Conservation (phyloP, 2,797 vertebrate species). For the Melanotaenia pygmaea region DNA sequence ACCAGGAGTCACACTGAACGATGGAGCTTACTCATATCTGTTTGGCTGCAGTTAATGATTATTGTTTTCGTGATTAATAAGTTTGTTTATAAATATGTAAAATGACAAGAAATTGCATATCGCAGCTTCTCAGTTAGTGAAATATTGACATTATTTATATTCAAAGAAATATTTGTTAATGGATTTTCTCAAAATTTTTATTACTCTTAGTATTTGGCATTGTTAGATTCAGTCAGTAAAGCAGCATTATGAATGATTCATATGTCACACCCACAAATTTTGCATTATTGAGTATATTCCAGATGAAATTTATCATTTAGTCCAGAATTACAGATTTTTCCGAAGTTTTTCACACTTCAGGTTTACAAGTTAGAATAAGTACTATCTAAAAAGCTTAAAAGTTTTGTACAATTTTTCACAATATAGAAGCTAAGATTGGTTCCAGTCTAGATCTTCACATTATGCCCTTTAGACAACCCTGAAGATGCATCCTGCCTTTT, state of each 20-base stretch:
- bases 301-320: neutral
- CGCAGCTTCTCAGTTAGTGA: too few relatives aligned
- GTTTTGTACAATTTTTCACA: neutral
- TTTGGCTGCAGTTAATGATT: neutral
- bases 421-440: neutral
- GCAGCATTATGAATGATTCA: neutral
- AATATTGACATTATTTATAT: too few relatives aligned
- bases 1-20: neutral
- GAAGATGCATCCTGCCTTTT: constrained; percentile 10
- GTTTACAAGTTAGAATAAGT: neutral
- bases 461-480: neutral
- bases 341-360: neutral
- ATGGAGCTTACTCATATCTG: neutral
- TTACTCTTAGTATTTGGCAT: neutral
- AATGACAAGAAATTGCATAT: too few relatives aligned
- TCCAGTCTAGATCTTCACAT: neutral
- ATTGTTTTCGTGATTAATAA: neutral
- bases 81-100: neutral
- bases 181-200: neutral
- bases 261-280: too few relatives aligned
- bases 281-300: neutral
- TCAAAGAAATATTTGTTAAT: too few relatives aligned
- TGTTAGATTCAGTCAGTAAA: neutral
- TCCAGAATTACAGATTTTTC: neutral
- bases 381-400: neutral